Evolutionary conservation across 2,113 vertebrate species (phyloP).

Genomic region (Eretmochelys imbricata): DNA sequence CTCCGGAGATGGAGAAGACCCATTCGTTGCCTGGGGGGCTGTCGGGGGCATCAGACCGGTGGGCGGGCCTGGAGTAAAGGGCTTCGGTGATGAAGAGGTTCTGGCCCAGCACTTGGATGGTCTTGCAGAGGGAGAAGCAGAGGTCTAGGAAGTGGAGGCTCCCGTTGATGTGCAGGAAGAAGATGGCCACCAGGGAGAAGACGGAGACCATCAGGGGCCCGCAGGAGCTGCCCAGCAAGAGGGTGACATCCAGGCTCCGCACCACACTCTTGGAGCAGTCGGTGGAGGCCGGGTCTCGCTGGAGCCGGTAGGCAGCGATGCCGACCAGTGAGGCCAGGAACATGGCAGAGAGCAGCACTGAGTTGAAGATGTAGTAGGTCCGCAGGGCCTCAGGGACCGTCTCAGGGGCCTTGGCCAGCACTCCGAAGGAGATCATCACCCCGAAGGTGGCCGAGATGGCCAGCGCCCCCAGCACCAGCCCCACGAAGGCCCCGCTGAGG

Average conservation of each 20-base stretch:
- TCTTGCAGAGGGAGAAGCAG: conserved; percentile 57
- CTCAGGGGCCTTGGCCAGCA: conserved; percentile 31
- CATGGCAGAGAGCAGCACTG: conserved; percentile 43
- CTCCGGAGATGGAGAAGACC: conserved; percentile 34
- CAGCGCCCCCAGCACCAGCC: conserved; percentile 43
- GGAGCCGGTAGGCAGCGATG: conserved; percentile 11
- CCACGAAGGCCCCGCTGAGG: conserved; percentile 44
- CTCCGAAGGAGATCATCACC: conserved; percentile 57
- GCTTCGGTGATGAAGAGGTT: conserved; percentile 62
- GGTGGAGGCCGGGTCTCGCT: background rate
- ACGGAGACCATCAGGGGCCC: conserved; percentile 46
- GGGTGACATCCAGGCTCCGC: conserved; percentile 49
- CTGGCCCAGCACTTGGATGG: conserved; percentile 52
- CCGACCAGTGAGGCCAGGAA: conserved; percentile 46
- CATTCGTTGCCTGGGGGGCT: background rate
- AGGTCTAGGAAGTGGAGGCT: conserved; percentile 31
- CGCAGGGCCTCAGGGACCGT: conserved; percentile 43
- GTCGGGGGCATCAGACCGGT: background rate
- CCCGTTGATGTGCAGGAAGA: conserved; percentile 34
- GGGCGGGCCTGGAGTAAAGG: conserved; percentile 18
- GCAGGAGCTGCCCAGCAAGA: conserved; percentile 48
- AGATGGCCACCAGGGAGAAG: conserved; percentile 52
- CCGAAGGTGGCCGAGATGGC: conserved; percentile 55
- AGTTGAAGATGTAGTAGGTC: conserved; percentile 54
- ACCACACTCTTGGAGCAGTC: conserved; percentile 41